Evolutionary conservation across 2,113 vertebrate species (phyloP), one percentile per base, ranked within the genome.

Genomic region (Sardina pilchardus): DNA sequence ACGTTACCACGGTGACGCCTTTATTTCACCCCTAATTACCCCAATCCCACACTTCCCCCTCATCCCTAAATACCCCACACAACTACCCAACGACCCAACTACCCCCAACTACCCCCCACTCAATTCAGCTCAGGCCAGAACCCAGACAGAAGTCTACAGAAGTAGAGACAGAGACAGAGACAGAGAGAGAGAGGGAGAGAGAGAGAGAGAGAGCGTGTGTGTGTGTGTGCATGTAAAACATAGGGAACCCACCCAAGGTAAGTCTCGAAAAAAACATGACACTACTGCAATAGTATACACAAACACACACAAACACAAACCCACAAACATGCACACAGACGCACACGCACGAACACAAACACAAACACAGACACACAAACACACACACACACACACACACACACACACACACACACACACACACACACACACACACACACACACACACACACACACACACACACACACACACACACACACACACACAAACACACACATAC

Each of bases 21-120:
- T 94, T 93, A 93, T 94, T 90, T 93, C 91, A 92, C 91, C 89
- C 92, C 93, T 93, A 93, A 94, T 94, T 94, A 94, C 94, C 92
- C 92, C 93, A 93, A 93, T 91, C 90, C 93, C 90, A 91, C 92
- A 93, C 91, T 92, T 90, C 90, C 92, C 90, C 63, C 34, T 24
- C 19, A 6, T 26, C 21, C 26, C 24, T 30, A 26, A 9, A 78
- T 50, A 34, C 84, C 63, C 30, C 63, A 67, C 63, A n/a, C n/a
- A 67, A 2, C 1, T n/a, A 45, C 93, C 88, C 91, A 87, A 89
- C 90, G 75, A 88, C 88, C 89, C 93, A 92, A 1, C 24, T 21
- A 63, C n/a, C 24, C 59, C n/a, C n/a, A n/a, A n/a, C n/a, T n/a
- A n/a, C n/a, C n/a, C n/a, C n/a, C 24, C 59, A 63, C 59, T 8